Percentiles rank a stretch among this genome's conserved stretches.
phyloP scores from a whole-genome alignment of 2,113 vertebrate species.

The Tympanuchus pallidicinctus region DNA sequence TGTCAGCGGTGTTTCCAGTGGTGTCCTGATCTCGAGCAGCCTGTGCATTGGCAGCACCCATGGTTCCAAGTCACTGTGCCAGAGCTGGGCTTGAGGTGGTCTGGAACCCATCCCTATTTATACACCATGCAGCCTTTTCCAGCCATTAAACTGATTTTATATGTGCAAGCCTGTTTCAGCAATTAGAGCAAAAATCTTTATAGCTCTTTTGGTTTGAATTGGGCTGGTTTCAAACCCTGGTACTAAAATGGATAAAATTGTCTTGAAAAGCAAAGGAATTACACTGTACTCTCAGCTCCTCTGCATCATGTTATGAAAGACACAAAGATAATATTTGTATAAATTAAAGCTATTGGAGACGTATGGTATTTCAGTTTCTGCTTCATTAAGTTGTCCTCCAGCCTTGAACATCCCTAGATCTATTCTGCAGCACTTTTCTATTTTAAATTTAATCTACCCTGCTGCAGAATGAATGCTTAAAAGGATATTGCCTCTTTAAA shows the following conservation, averaged over 20 bases:
- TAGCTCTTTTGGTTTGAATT: slow-evolving; percentile 58
- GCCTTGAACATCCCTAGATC: slow-evolving; percentile 68
- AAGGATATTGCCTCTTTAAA: slow-evolving; percentile 73
- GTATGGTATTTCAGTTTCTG: slow-evolving; percentile 73
- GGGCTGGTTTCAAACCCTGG: slow-evolving; percentile 59
- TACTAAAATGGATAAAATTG: slow-evolving; percentile 68
- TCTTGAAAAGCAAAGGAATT: slow-evolving; percentile 60
- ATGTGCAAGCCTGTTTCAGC: slow-evolving; percentile 36
- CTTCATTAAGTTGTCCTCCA: slow-evolving; percentile 75
- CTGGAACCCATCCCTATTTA: neutral
- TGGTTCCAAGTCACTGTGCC: neutral
- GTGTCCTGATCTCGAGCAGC: accelerated
- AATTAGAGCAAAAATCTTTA: slow-evolving; percentile 62
- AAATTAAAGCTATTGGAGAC: slow-evolving; percentile 75
- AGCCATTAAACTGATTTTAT: slow-evolving; percentile 54
- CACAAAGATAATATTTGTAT: slow-evolving; percentile 75
- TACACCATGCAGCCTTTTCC: neutral
- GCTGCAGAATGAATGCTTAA: slow-evolving; percentile 65
- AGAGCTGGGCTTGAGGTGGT: neutral
- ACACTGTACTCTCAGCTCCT: slow-evolving; percentile 26
- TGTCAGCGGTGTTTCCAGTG: neutral
- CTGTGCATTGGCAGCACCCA: neutral
- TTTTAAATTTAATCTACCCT: slow-evolving; percentile 73
- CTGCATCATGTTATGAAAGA: slow-evolving; percentile 66
- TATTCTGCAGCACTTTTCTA: slow-evolving; percentile 70